Conservation (phyloP, 2,113 vertebrate genomes). For the Petroica traversi region DNA sequence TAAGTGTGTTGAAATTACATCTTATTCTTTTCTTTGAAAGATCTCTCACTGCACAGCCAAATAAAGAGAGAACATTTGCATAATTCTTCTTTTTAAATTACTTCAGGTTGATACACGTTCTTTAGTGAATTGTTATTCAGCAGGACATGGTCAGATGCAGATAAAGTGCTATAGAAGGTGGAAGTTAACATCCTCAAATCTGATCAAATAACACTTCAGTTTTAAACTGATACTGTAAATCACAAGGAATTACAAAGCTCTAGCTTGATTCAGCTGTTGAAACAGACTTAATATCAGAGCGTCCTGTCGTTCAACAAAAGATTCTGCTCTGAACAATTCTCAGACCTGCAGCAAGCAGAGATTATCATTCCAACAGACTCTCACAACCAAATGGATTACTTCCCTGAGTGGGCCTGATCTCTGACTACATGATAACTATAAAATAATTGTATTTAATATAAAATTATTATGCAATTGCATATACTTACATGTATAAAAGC, state of each 20-base stretch:
- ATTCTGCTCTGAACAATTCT: not conserved
- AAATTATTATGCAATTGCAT: not conserved
- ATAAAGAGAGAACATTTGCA: constrained; percentile 62
- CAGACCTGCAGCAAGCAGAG: not conserved
- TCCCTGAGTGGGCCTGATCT: not conserved
- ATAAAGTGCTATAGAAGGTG: constrained; percentile 59
- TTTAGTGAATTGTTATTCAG: constrained; percentile 65
- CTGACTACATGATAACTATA: not conserved
- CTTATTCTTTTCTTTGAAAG: constrained; percentile 65
- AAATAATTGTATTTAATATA: not conserved
- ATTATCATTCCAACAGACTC: not conserved
- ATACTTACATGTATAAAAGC: not conserved
- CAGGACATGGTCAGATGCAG: constrained; percentile 58
- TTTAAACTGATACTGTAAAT: constrained; percentile 64
- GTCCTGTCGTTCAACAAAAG: constrained; percentile 29
- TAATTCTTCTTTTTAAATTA: constrained; percentile 56
- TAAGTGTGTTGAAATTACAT: constrained; percentile 67
- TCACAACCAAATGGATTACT: not conserved
- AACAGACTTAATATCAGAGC: constrained; percentile 18
- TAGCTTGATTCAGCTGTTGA: constrained; percentile 34
- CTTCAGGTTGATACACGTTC: constrained; percentile 44
- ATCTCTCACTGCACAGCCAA: constrained; percentile 36
- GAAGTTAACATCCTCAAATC: constrained; percentile 66
- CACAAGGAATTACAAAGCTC: constrained; percentile 49
- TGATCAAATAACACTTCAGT: constrained; percentile 58